Evolutionary conservation across 2,797 vertebrate genomes (phyloP).

Genomic region (Malurus leucopterus): DNA sequence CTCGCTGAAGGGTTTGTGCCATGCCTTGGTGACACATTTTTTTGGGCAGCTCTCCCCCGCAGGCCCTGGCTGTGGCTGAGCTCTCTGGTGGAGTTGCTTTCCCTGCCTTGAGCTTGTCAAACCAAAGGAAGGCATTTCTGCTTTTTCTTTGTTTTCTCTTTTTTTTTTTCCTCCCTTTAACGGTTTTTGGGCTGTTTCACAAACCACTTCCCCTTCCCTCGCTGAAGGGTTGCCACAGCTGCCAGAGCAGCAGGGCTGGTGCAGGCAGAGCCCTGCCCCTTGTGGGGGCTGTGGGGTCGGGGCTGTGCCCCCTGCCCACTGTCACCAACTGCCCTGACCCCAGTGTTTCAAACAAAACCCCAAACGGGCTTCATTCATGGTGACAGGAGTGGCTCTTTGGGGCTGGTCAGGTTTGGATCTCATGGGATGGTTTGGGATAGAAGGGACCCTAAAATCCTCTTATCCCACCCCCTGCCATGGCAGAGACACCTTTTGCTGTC

Average conservation of each 20-base stretch:
- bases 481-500: rapidly evolving
- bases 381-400: background rate
- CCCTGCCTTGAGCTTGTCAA: background rate
- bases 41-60: background rate
- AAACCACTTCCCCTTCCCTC: constrained; percentile 35
- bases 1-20: background rate
- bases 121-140: background rate
- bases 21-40: background rate
- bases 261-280: rapidly evolving
- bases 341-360: background rate
- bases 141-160: too few species aligned
- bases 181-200: background rate
- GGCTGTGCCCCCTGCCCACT: background rate
- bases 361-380: rapidly evolving
- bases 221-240: background rate
- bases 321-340: background rate
- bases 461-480: too few species aligned
- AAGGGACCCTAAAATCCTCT: background rate
- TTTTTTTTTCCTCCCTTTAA: background rate
- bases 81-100: background rate
- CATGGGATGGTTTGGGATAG: background rate
- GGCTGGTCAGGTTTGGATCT: background rate
- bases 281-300: background rate
- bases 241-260: background rate
- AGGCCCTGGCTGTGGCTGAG: background rate